These are phyloP conservation scores for Fukomys damarensis DNA, from an alignment of 2,113 vertebrate species.

Conservation along the genomic window DNA sequence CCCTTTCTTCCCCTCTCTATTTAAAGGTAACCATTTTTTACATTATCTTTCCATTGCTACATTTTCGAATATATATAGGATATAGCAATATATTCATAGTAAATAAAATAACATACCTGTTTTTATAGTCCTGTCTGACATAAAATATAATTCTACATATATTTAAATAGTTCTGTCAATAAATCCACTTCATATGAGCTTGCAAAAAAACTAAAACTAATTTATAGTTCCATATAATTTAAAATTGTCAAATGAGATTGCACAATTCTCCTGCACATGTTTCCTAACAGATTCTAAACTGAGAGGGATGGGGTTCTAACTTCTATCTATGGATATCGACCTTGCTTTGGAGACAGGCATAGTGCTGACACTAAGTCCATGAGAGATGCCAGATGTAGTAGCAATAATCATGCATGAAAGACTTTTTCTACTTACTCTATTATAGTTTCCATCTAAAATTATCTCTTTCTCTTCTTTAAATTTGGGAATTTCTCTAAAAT, in stretches of 20 bases:
- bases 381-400: not conserved
- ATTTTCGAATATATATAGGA: not conserved
- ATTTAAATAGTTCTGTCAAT: slow-evolving; percentile 12
- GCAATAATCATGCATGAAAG: not conserved
- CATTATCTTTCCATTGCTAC: not conserved
- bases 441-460: slow-evolving; percentile 4
- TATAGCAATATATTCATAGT: not conserved
- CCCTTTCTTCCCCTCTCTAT: not conserved
- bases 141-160: not conserved
- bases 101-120: not conserved
- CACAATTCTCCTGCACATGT: not conserved
- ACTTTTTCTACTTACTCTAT: not conserved
- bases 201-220: slow-evolving; percentile 34
- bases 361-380: not conserved
- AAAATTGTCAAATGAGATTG: slow-evolving; percentile 37
- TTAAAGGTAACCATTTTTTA: not conserved
- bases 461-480: slow-evolving; percentile 34
- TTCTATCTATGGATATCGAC: not conserved
- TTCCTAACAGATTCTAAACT: slow-evolving; percentile 27
- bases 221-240: not conserved
- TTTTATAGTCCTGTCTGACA: not conserved
- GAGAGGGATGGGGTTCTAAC: not conserved
- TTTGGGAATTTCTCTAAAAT: not conserved
- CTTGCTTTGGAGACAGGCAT: not conserved
- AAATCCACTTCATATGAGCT: not conserved